Evolutionary conservation across 1,140 invertebrate species (phyloP).

Genomic region (Atta cephalotes): DNA sequence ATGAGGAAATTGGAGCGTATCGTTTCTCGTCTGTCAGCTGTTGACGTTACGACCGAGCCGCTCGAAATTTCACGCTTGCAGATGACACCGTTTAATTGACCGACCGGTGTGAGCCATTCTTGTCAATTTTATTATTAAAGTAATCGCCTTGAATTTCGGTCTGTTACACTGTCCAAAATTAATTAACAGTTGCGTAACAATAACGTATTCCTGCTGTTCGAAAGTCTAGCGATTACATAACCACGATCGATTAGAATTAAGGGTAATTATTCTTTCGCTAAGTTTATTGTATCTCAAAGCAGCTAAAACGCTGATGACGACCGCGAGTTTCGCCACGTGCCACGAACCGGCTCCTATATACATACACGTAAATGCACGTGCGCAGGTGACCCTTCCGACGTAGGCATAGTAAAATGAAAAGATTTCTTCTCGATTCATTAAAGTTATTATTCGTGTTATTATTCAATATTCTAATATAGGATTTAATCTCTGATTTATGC

Average conservation of each 20-base stretch:
- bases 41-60: conserved; percentile 67
- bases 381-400: conserved; percentile 62
- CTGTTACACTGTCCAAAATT: conserved; percentile 47
- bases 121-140: conserved; percentile 64
- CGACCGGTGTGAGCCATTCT: conserved; percentile 51
- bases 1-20: conserved; percentile 67
- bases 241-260: background rate
- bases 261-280: background rate
- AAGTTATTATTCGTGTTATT: background rate
- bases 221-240: background rate
- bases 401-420: background rate
- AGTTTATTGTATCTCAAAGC: background rate
- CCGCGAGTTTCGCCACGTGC: conserved; percentile 54
- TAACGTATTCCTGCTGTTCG: conserved; percentile 28
- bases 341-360: conserved; percentile 17
- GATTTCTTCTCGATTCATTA: background rate
- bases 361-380: conserved; percentile 50
- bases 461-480: background rate
- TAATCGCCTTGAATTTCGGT: conserved; percentile 39
- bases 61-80: conserved; percentile 75
- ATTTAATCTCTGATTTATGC: background rate
- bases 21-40: conserved; percentile 73
- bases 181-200: conserved; percentile 64
- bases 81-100: conserved; percentile 74
- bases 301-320: background rate